Conservation (phyloP, 2,888 invertebrate species). For the Trachelus troglodyta region DNA sequence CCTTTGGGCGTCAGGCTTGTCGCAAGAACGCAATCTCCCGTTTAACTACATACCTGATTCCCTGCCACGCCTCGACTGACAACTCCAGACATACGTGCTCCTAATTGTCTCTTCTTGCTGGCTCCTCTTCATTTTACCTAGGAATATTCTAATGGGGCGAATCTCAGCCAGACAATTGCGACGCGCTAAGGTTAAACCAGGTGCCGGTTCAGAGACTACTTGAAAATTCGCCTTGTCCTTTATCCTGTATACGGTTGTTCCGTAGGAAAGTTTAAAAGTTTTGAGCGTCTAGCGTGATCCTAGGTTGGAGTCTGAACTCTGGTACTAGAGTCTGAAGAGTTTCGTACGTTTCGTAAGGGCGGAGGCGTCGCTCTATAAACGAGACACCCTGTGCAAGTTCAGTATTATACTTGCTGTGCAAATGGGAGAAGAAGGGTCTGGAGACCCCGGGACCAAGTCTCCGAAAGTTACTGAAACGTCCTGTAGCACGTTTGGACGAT, state of each 20-base stretch:
- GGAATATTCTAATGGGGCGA: background rate
- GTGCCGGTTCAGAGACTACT: background rate
- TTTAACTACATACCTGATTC: slow-evolving; percentile 19
- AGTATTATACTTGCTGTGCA: background rate
- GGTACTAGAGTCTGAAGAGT: background rate
- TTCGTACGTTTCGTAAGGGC: too few relatives aligned
- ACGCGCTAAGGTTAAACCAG: background rate
- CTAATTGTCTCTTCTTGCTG: slow-evolving; percentile 24
- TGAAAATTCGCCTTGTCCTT: background rate
- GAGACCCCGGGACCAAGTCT: background rate
- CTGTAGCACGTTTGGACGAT: background rate
- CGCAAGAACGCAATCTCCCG: slow-evolving; percentile 20
- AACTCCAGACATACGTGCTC: slow-evolving; percentile 23
- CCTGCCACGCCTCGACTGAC: slow-evolving; percentile 22
- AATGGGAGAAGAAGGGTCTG: background rate
- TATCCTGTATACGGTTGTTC: background rate
- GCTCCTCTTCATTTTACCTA: background rate
- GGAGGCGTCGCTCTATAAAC: background rate
- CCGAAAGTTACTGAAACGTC: background rate
- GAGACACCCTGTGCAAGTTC: background rate
- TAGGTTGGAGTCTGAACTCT: slow-evolving; percentile 12
- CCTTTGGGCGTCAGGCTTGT: background rate
- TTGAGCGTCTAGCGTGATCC: slow-evolving; percentile 32
- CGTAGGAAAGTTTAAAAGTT: slow-evolving; percentile 22
- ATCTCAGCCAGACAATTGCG: background rate